A percentile compares a stretch with the other conserved stretches of the same genome.
Conservation (phyloP, 1,140 invertebrate species). For the Berghia stephanieae region DNA sequence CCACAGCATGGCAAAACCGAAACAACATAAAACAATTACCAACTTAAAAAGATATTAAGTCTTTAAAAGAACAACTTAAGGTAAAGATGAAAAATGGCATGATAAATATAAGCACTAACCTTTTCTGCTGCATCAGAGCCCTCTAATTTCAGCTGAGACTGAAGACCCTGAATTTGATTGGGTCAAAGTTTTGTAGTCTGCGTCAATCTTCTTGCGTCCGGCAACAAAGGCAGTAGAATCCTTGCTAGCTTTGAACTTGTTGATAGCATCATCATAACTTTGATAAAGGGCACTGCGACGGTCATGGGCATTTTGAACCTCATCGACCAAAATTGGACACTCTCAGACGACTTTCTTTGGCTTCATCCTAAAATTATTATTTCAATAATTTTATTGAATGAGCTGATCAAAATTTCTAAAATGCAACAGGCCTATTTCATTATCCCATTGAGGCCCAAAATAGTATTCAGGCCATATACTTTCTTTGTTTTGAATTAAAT, state of each 20-base stretch:
- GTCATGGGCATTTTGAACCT: constrained; percentile 73
- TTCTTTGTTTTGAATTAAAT: too few species aligned
- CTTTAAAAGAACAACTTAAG: too few species aligned
- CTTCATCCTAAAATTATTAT: constrained; percentile 68
- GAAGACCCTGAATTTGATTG: constrained; percentile 71
- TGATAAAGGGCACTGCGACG: constrained; percentile 74
- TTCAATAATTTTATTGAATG: background rate
- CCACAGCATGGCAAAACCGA: too few species aligned
- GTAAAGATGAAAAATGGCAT: background rate
- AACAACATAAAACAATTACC: too few species aligned
- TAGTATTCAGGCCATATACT: too few species aligned
- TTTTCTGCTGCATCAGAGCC: constrained; percentile 74
- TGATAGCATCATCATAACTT: constrained; percentile 74
- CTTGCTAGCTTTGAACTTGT: constrained; percentile 75
- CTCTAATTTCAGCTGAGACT: constrained; percentile 74
- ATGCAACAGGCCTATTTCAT: too few species aligned
- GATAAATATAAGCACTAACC: constrained; percentile 42
- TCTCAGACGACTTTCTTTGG: constrained; percentile 71
- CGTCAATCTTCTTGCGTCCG: constrained; percentile 72
- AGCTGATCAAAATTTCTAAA: too few species aligned
- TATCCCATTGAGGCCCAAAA: too few species aligned
- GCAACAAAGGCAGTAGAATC: constrained; percentile 71
- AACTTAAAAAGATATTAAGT: too few species aligned
- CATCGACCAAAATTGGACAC: constrained; percentile 68
- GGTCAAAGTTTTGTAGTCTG: constrained; percentile 75